phyloP scores from a whole-genome alignment of 2,888 invertebrate genomes.

The Pecten maximus region DNA sequence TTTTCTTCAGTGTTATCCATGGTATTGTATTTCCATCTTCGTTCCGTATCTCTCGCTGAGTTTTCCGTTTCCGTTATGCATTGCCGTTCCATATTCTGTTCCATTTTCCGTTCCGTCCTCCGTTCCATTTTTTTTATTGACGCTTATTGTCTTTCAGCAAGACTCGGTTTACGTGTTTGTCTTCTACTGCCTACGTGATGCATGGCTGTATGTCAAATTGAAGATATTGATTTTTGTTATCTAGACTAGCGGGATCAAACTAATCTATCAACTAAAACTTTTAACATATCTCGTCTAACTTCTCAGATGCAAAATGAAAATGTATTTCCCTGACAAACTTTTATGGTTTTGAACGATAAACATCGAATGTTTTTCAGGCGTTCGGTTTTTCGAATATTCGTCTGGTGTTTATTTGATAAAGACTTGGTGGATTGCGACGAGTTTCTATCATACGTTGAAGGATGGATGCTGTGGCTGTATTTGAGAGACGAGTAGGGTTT shows the following conservation, averaged over 20 bases:
- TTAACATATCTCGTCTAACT: background rate
- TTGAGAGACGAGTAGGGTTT: no score
- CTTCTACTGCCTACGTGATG: background rate
- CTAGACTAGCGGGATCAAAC: background rate
- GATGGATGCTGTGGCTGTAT: no score
- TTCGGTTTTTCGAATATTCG: background rate
- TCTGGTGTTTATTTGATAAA: background rate
- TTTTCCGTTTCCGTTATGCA: no score
- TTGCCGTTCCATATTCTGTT: no score
- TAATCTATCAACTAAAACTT: background rate
- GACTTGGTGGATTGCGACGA: no score
- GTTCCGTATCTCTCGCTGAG: no score
- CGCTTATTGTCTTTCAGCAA: no score
- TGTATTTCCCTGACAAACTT: conserved; percentile 9
- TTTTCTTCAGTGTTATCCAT: no score
- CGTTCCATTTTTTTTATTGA: no score
- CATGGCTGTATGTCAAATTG: conserved; percentile 14
- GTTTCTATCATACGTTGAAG: no score
- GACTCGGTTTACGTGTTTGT: background rate
- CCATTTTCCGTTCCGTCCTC: no score
- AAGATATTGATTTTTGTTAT: conserved; percentile 30
- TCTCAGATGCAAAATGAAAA: background rate
- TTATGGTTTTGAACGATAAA: conserved; percentile 10
- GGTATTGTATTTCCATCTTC: no score
- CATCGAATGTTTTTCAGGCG: background rate